Conservation (phyloP, 2,888 invertebrate genomes). For the Rhagium mordax region DNA sequence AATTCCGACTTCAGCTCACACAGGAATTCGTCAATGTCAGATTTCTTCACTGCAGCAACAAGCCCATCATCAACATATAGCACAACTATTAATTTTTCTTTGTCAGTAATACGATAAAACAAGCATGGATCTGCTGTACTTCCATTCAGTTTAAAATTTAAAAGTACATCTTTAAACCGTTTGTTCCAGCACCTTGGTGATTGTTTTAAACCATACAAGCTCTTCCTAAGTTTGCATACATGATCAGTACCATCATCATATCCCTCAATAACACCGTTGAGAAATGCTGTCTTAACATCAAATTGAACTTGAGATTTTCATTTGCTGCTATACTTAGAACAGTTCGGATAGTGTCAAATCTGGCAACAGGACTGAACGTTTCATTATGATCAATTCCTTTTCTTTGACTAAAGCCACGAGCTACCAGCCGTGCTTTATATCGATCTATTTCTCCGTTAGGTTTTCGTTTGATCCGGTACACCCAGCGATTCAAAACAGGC, state of each 20-base stretch:
- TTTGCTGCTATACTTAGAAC: neutral
- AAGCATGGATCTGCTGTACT: neutral
- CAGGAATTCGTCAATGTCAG: neutral
- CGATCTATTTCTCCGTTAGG: neutral
- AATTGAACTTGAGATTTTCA: neutral
- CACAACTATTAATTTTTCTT: neutral
- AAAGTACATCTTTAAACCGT: too few relatives aligned
- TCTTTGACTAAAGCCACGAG: constrained; percentile 7
- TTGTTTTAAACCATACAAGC: too few relatives aligned
- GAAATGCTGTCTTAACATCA: neutral
- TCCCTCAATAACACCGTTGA: neutral
- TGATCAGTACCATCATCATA: neutral
- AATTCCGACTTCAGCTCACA: neutral
- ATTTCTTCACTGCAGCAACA: too few relatives aligned
- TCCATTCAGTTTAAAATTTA: neutral
- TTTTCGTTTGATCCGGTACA: neutral
- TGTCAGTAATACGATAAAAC: neutral
- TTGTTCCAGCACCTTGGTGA: too few relatives aligned
- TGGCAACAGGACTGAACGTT: constrained; percentile 19
- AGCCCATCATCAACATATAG: too few relatives aligned
- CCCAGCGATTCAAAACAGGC: neutral
- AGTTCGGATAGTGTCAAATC: neutral
- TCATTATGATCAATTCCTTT: constrained; percentile 10
- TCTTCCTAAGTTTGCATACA: neutral
- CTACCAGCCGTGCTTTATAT: neutral